These are phyloP conservation scores for Zaprionus africanus DNA, from an alignment of 1,140 invertebrate genomes.

Conservation along the genomic window DNA sequence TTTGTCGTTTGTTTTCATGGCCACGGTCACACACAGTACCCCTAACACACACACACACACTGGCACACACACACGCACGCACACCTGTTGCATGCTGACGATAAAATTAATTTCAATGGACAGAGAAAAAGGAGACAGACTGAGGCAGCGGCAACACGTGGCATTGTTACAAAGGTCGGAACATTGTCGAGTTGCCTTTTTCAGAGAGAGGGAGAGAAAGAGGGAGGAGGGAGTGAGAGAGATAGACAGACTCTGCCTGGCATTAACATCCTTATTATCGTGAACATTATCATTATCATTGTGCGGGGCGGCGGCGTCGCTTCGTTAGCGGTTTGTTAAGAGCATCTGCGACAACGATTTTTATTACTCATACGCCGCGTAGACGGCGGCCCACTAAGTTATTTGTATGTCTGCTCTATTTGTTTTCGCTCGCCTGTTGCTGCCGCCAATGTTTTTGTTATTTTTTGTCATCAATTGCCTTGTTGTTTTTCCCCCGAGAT, in stretches of 20 bases:
- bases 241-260: background rate
- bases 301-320: background rate
- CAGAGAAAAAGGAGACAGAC: slow-evolving; percentile 12
- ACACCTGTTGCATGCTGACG: slow-evolving; percentile 68
- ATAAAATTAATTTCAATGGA: slow-evolving; percentile 73
- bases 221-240: background rate
- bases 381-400: slow-evolving; percentile 18
- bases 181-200: slow-evolving; percentile 18
- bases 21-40: slow-evolving; percentile 15
- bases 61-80: slow-evolving; percentile 20
- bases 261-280: slow-evolving; percentile 36
- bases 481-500: slow-evolving; percentile 17
- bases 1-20: slow-evolving; percentile 67
- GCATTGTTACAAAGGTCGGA: slow-evolving; percentile 46
- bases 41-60: slow-evolving; percentile 13
- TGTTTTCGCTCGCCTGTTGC: slow-evolving; percentile 4
- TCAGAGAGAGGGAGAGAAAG: background rate
- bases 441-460: background rate
- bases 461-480: slow-evolving; percentile 6
- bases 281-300: slow-evolving; percentile 51
- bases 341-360: slow-evolving; percentile 50
- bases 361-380: slow-evolving; percentile 70
- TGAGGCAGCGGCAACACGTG: slow-evolving; percentile 15
- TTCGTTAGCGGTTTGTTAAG: slow-evolving; percentile 46
- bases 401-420: slow-evolving; percentile 11